A percentile compares a stretch with the other conserved stretches of the same genome.
phyloP scores from a whole-genome alignment of 2,888 invertebrate genomes.

The Leptinotarsa peninsularis region DNA sequence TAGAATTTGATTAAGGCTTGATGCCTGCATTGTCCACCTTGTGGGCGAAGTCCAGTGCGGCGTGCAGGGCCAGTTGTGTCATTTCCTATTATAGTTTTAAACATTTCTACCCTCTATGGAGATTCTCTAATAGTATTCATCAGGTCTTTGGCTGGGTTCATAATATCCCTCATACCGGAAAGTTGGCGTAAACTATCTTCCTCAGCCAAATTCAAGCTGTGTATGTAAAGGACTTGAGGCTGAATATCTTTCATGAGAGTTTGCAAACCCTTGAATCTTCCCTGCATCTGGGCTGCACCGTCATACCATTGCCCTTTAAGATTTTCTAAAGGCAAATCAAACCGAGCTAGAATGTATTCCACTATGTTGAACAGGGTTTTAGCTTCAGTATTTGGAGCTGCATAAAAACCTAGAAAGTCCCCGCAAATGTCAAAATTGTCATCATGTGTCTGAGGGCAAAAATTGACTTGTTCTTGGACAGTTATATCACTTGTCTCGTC shows the following conservation, averaged over 20 bases:
- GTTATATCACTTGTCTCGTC: neutral
- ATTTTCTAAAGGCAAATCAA: neutral
- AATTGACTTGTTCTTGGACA: neutral
- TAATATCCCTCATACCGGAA: neutral
- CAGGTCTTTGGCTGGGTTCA: neutral
- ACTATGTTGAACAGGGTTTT: neutral
- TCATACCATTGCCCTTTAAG: neutral
- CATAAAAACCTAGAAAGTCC: neutral
- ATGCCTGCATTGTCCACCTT: neutral
- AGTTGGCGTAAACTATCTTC: neutral
- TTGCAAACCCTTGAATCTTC: neutral
- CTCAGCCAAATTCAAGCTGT: neutral
- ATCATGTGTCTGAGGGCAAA: neutral
- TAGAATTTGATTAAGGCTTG: neutral
- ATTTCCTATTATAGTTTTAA: neutral
- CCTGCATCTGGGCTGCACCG: neutral
- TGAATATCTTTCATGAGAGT: neutral
- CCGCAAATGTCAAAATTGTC: neutral
- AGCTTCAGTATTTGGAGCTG: neutral
- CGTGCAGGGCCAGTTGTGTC: neutral
- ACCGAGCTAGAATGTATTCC: neutral
- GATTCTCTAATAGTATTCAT: neutral
- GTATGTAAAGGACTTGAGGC: neutral
- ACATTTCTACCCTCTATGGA: neutral
- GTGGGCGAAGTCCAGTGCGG: neutral